These are phyloP conservation scores for Orius insidiosus DNA, from an alignment of 1,140 invertebrate species.

Conservation along the genomic window DNA sequence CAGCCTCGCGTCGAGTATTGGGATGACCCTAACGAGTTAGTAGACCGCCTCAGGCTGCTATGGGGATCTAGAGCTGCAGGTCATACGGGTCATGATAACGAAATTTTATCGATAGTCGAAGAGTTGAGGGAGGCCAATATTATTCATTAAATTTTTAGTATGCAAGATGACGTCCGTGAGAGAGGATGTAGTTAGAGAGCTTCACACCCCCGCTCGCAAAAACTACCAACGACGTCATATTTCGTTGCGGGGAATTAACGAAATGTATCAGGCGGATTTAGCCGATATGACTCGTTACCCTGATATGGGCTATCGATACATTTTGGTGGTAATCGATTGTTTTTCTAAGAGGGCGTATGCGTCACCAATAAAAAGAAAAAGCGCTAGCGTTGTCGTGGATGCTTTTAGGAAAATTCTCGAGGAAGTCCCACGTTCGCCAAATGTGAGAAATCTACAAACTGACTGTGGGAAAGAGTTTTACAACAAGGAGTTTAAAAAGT, in stretches of 20 bases:
- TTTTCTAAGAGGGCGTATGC: too few species aligned
- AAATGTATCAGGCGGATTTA: slow-evolving; percentile 15
- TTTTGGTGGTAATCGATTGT: too few species aligned
- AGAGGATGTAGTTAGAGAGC: background rate
- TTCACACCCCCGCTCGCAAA: background rate
- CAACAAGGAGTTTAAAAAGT: background rate
- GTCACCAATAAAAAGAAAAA: slow-evolving; percentile 22
- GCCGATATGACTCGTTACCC: slow-evolving; percentile 15
- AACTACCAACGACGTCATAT: background rate
- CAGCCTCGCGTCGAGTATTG: too few species aligned
- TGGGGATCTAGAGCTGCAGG: too few species aligned
- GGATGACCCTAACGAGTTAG: too few species aligned
- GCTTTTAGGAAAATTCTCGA: background rate
- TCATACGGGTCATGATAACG: too few species aligned
- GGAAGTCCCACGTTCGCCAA: too few species aligned
- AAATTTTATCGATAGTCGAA: too few species aligned
- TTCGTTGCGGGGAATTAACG: slow-evolving; percentile 8
- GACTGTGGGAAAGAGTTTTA: background rate
- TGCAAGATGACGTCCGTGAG: background rate
- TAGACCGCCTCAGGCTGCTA: too few species aligned
- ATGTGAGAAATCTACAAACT: too few species aligned
- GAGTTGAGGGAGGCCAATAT: too few species aligned
- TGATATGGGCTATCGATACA: slow-evolving; percentile 19
- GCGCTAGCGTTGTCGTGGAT: slow-evolving; percentile 22
- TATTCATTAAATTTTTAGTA: background rate